Evolutionary conservation across 2,113 vertebrate genomes (phyloP), one percentile per base, ranked within the genome.

Genomic region (Carlito syrichta): DNA sequence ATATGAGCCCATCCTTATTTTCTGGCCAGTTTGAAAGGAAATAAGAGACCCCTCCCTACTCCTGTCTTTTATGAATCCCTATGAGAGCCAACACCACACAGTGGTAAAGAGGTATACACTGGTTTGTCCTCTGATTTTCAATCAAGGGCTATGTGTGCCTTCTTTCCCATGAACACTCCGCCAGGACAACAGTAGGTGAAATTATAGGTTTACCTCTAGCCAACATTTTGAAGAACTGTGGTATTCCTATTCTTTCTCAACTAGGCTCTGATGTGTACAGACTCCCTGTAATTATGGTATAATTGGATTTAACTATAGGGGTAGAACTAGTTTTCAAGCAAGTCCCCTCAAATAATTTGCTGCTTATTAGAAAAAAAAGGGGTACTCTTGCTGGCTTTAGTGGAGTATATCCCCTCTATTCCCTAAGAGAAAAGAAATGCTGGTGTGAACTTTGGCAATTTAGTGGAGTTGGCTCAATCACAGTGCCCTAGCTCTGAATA

Each of bases 281-380:
- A 85, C 92, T 97, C 97, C 95, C 96, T 97, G 48, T 97, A 98
- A 98, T 98, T 98, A 98, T 77, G 74, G 83, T 95, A 89, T 98
- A 98, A 98, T 98, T 97, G 96, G 94, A 95, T 92, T 87, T 98
- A 98, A 97, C 97, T 97, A 93, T 52, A 94, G 85, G 81, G 96
- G 77, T 81, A 97, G 94, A 97, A 66, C 90, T 85, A 77, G 77
- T 96, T 97, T 97, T 96, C 92, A 92, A 89, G 92, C 38, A 77
- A 86, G 95, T 93, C 35, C 60, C 87, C 85, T 97, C 94, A 96
- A 97, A 97, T 97, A 97, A 97, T 98, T 98, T 98, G 96, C 92
- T 96, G 85, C 92, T 94, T 95, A 92, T 96, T 97, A 96, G 93
- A 58, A 66, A 71, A 84, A n/a, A 89, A 85, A 94, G 40, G 62